Evolutionary conservation across 2,797 vertebrate genomes (phyloP), one percentile per base, ranked within the genome.

Genomic region (Pampus argenteus): DNA sequence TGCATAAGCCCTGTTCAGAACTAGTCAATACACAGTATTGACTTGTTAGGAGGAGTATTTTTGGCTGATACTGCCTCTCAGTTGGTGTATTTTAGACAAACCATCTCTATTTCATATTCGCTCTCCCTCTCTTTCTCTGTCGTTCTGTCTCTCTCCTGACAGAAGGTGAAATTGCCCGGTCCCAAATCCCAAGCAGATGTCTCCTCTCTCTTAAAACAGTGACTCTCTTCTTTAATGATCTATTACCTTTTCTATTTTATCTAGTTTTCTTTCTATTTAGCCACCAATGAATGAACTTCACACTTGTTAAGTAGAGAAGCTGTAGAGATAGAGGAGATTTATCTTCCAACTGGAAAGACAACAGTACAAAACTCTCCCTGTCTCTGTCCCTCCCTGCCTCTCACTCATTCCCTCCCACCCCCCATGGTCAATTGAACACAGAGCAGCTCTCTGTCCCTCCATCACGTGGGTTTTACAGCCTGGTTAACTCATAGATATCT

Each of bases 11-110:
- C 61, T 47, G 66, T 26, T 1, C 62, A 72, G 71, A 71, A 64
- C 66, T 78, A 75, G 89, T 93, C 89, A 6, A 92, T 92, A 45
- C 15, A 0, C 69, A 23, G 23, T 81, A 90, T 92, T 89, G 86
- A 92, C 76, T 74, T 79, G 80, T 82, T 65, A 66, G 79, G 60
- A 82, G 75, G 61, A 84, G 87, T 80, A 85, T 89, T 85, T 89
- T 85, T 45, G 82, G 82, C 84, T 82, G 87, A 84, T 76, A 34
- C 81, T 68, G 64, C 83, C n/a, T n/a, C n/a, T n/a, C n/a, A 74
- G 52, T 79, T 25, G 67, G 58, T 76, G 63, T 71, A 47, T 84
- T 79, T 78, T 54, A 56, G 61, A 73, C 51, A 31, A 74, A 51
- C 55, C 49, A 11, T 42, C 48, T 73, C 70, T 83, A 61, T 72